Conservation (phyloP, 1,140 invertebrate species). For the Aricia agestis region DNA sequence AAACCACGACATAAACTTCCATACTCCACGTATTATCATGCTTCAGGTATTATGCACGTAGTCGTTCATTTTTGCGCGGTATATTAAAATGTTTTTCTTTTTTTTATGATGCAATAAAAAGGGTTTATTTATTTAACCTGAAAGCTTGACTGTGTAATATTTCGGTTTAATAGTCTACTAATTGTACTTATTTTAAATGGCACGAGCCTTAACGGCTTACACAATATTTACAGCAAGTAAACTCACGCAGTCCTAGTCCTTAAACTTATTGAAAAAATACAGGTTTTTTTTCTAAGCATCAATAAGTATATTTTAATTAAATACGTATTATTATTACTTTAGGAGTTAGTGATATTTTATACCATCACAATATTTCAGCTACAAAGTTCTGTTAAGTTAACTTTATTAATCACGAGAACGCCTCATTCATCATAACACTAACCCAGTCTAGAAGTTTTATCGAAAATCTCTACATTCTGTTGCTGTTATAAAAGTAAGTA, state of each 20-base stretch:
- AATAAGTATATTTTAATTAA: too few species aligned
- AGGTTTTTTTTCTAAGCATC: too few species aligned
- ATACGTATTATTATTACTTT: too few species aligned
- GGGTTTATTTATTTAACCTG: not conserved
- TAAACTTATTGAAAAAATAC: too few species aligned
- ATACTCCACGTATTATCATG: not conserved
- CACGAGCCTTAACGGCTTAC: not conserved
- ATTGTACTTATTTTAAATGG: not conserved
- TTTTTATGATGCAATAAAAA: not conserved
- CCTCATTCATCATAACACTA: constrained; percentile 11
- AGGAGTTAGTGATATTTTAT: too few species aligned
- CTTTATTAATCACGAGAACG: constrained; percentile 5
- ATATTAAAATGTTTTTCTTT: not conserved
- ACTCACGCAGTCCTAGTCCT: too few species aligned
- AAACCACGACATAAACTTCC: constrained; percentile 3
- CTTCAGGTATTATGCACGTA: constrained; percentile 10
- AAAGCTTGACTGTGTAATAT: not conserved
- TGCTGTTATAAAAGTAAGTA: not conserved
- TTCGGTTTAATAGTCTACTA: not conserved
- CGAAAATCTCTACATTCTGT: constrained; percentile 8
- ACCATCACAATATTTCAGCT: not conserved
- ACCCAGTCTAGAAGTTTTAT: constrained; percentile 12
- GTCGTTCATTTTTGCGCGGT: not conserved
- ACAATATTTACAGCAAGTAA: not conserved
- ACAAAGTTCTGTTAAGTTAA: not conserved